Percentiles rank a stretch among this genome's conserved stretches.
These are phyloP conservation scores for Chrysolina oricalcia DNA, from an alignment of 2,888 invertebrate genomes.

Conservation along the genomic window DNA sequence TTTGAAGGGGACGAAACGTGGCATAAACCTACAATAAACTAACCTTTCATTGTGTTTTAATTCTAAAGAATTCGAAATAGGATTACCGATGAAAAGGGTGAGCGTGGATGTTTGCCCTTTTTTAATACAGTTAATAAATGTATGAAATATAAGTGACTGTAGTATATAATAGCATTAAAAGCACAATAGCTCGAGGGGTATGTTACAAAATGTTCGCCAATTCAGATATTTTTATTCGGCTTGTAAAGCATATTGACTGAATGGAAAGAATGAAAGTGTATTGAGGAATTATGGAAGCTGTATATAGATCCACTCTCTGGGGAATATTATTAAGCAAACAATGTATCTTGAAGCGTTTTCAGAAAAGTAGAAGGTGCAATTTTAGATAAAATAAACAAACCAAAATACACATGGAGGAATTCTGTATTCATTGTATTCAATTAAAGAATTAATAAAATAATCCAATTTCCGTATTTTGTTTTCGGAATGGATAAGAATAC, in stretches of 20 bases:
- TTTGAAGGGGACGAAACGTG: background rate
- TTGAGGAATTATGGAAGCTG: background rate
- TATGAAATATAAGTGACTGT: conserved; percentile 15
- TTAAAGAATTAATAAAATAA: too few relatives aligned
- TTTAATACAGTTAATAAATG: conserved; percentile 15
- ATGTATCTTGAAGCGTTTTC: too few relatives aligned
- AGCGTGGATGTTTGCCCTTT: conserved; percentile 2
- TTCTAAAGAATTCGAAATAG: conserved; percentile 4
- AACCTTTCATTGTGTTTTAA: conserved; percentile 11
- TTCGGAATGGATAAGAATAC: too few relatives aligned
- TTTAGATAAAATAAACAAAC: too few relatives aligned
- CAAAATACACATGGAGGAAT: too few relatives aligned
- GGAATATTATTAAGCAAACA: too few relatives aligned
- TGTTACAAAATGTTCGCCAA: background rate
- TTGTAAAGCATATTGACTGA: background rate
- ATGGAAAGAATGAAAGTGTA: background rate
- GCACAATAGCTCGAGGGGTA: background rate
- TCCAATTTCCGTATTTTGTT: too few relatives aligned
- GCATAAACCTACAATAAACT: background rate
- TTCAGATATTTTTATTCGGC: background rate
- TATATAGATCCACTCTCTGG: background rate
- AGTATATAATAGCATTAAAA: conserved; percentile 11
- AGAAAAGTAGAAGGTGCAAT: too few relatives aligned
- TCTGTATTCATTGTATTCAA: too few relatives aligned
- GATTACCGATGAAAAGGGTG: conserved; percentile 11